Percentiles rank a stretch among this genome's conserved stretches.
phyloP scores from a whole-genome alignment of 2,888 invertebrate genomes.

The Lepidocyrtoides sp. region DNA sequence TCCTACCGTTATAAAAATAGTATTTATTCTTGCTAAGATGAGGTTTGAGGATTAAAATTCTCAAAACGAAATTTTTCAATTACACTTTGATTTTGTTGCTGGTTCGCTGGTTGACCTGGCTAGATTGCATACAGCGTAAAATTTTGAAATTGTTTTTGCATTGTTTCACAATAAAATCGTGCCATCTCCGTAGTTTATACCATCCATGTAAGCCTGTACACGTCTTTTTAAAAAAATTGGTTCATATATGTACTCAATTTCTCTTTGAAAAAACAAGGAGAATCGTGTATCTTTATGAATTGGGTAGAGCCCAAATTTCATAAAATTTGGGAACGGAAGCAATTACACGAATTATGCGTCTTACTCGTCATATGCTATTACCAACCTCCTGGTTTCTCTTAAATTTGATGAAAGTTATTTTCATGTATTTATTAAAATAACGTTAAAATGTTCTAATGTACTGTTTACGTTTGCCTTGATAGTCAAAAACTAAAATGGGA shows the following conservation, averaged over 20 bases:
- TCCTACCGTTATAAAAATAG: slow-evolving; percentile 21
- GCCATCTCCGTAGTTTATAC: no score
- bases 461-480: neutral
- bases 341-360: slow-evolving; percentile 9
- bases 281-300: no score
- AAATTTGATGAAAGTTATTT: slow-evolving; percentile 23
- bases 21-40: neutral
- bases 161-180: no score
- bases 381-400: neutral
- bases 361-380: neutral
- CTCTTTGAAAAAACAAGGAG: no score
- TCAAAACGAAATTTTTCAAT: no score
- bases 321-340: slow-evolving; percentile 57
- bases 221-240: no score
- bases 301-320: neutral
- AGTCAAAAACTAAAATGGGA: slow-evolving; percentile 12
- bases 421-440: neutral
- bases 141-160: no score
- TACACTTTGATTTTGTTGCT: no score
- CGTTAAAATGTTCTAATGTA: no score
- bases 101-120: neutral
- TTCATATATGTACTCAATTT: slow-evolving; percentile 3
- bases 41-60: neutral
- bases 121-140: neutral
- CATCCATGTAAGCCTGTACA: no score